Percentiles rank a stretch among this genome's conserved stretches.
phyloP scores from a whole-genome alignment of 2,888 invertebrate species.

The Mesorhabditis spiculigera region DNA sequence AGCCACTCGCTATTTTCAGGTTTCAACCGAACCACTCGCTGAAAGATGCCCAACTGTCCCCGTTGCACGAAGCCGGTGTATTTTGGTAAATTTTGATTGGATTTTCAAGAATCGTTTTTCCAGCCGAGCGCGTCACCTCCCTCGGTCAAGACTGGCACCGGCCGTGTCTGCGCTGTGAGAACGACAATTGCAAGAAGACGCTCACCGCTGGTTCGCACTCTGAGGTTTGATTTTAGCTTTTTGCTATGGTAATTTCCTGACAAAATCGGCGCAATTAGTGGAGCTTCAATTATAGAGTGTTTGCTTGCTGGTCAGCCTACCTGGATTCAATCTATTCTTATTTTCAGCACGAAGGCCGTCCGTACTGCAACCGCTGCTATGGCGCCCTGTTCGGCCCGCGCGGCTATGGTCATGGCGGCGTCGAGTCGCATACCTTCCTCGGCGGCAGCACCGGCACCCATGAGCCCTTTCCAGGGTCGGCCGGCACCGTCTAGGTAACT shows the following conservation, averaged over 20 bases:
- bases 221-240: slow-evolving; percentile 60
- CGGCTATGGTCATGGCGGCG: slow-evolving; percentile 60
- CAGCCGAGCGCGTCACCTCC: slow-evolving; percentile 72
- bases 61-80: slow-evolving; percentile 55
- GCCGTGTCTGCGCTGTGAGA: slow-evolving; percentile 68
- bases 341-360: slow-evolving; percentile 69
- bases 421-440: slow-evolving; percentile 67
- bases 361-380: slow-evolving; percentile 73
- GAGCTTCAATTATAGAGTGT: not conserved
- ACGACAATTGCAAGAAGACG: slow-evolving; percentile 72
- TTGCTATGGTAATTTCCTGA: not conserved
- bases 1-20: not conserved
- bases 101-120: not conserved
- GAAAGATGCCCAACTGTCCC: slow-evolving; percentile 52
- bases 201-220: slow-evolving; percentile 70
- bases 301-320: not conserved
- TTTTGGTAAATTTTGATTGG: slow-evolving; percentile 43
- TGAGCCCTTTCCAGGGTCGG: slow-evolving; percentile 3
- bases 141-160: slow-evolving; percentile 74
- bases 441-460: slow-evolving; percentile 19
- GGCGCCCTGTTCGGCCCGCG: slow-evolving; percentile 71
- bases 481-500: slow-evolving; percentile 3
- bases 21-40: slow-evolving; percentile 6
- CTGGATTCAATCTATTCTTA: not conserved
- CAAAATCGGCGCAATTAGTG: not conserved